Evolutionary conservation across 2,113 vertebrate species (phyloP).

Genomic region (Zootoca vivipara): DNA sequence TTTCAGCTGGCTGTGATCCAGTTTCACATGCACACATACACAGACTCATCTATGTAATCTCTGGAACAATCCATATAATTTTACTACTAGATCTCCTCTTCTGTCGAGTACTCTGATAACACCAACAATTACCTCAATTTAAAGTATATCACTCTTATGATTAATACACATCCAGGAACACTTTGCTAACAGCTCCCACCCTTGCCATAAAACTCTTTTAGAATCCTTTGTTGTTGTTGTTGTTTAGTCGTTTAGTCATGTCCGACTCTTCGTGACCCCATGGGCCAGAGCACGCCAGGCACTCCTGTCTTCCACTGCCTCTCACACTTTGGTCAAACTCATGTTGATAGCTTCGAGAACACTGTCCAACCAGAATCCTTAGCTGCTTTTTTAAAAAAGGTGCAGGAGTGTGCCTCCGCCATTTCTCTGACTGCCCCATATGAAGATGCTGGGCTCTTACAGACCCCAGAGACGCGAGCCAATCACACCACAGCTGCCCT

Average conservation of each 20-base stretch:
- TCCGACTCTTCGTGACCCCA: too few species aligned
- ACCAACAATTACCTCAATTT: neutral
- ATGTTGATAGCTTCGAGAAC: too few species aligned
- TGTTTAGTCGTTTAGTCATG: too few species aligned
- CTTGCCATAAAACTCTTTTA: neutral
- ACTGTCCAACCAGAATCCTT: too few species aligned
- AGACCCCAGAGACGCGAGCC: too few species aligned
- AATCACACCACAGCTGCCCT: neutral
- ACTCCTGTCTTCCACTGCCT: too few species aligned
- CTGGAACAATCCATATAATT: neutral
- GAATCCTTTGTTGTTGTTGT: too few species aligned
- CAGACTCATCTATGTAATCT: neutral
- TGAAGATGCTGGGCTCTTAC: neutral
- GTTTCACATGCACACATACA: neutral
- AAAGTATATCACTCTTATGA: neutral
- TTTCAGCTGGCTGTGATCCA: neutral
- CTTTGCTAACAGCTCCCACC: neutral
- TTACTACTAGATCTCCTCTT: neutral
- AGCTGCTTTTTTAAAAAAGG: neutral
- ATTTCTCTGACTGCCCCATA: neutral
- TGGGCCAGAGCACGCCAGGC: too few species aligned
- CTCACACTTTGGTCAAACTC: too few species aligned
- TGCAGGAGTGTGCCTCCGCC: neutral
- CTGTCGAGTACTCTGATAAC: neutral
- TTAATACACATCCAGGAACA: neutral